These are phyloP conservation scores for Agrochola lota DNA, from an alignment of 2,888 invertebrate species.

Conservation along the genomic window DNA sequence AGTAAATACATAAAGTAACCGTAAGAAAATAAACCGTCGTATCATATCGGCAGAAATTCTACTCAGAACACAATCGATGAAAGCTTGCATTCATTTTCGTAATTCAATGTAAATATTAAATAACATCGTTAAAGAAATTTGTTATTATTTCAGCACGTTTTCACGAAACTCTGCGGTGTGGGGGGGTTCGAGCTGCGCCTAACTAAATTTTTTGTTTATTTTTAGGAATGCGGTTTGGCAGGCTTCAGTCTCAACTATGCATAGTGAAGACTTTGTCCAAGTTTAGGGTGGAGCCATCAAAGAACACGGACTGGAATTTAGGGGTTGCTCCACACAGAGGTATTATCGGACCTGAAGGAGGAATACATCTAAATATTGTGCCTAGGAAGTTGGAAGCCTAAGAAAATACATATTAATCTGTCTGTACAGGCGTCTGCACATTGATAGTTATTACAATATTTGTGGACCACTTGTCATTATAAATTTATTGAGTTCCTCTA, in stretches of 20 bases:
- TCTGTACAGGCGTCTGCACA: slow-evolving; percentile 2
- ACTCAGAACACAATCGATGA: too few relatives aligned
- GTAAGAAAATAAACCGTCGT: too few relatives aligned
- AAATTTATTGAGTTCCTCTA: background rate
- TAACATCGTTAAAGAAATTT: too few relatives aligned
- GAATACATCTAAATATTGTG: slow-evolving; percentile 59
- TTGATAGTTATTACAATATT: background rate
- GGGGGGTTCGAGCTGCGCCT: too few relatives aligned
- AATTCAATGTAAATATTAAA: too few relatives aligned
- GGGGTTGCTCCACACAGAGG: slow-evolving; percentile 43
- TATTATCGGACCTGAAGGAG: slow-evolving; percentile 56
- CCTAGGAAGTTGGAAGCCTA: slow-evolving; percentile 26
- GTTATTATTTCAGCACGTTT: too few relatives aligned
- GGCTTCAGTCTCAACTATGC: slow-evolving; percentile 72
- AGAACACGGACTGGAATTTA: slow-evolving; percentile 62
- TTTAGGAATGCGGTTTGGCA: slow-evolving; percentile 78
- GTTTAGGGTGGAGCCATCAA: slow-evolving; percentile 69
- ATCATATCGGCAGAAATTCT: too few relatives aligned
- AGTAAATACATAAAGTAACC: too few relatives aligned
- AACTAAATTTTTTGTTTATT: slow-evolving; percentile 37
- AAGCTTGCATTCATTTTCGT: too few relatives aligned
- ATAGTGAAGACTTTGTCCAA: slow-evolving; percentile 71
- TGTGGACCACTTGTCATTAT: background rate
- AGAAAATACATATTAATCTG: background rate
- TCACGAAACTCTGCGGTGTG: too few relatives aligned